phyloP scores from a whole-genome alignment of 2,888 invertebrate species.

The Amphipyra berbera region DNA sequence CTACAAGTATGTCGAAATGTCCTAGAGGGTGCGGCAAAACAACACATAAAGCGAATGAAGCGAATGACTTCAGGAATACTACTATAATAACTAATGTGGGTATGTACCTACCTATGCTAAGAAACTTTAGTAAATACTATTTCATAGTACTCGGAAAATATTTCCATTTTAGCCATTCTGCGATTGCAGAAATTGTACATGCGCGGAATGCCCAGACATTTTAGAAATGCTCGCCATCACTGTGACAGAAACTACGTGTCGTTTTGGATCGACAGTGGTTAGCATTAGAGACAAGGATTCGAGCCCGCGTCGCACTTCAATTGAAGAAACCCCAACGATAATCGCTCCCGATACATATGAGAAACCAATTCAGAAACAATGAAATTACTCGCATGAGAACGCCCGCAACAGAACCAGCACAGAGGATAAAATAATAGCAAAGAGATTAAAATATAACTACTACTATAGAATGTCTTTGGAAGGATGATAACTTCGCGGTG shows the following conservation, averaged over 20 bases:
- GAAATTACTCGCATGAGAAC: background rate
- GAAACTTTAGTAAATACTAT: background rate
- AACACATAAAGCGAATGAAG: constrained; percentile 5
- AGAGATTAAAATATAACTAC: no score
- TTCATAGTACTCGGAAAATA: background rate
- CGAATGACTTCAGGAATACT: background rate
- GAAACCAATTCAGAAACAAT: background rate
- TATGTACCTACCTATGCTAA: constrained; percentile 6
- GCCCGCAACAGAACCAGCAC: background rate
- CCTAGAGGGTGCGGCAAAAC: constrained; percentile 22
- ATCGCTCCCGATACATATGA: background rate
- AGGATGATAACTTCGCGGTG: constrained; percentile 2
- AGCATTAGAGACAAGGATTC: constrained; percentile 14
- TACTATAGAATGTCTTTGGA: no score
- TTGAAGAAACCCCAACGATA: background rate
- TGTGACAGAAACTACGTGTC: constrained; percentile 61
- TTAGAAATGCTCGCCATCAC: constrained; percentile 62
- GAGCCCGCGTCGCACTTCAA: constrained; percentile 1
- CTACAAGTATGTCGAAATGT: constrained; percentile 26
- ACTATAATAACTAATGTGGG: constrained; percentile 15
- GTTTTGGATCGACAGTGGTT: constrained; percentile 51
- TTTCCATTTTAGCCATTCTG: constrained; percentile 70
- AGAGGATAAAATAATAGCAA: no score
- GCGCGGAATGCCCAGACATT: constrained; percentile 69
- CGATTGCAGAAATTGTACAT: constrained; percentile 64